These are phyloP conservation scores for Phaenicophaeus curvirostris DNA, from an alignment of 2,797 vertebrate species.

Conservation along the genomic window DNA sequence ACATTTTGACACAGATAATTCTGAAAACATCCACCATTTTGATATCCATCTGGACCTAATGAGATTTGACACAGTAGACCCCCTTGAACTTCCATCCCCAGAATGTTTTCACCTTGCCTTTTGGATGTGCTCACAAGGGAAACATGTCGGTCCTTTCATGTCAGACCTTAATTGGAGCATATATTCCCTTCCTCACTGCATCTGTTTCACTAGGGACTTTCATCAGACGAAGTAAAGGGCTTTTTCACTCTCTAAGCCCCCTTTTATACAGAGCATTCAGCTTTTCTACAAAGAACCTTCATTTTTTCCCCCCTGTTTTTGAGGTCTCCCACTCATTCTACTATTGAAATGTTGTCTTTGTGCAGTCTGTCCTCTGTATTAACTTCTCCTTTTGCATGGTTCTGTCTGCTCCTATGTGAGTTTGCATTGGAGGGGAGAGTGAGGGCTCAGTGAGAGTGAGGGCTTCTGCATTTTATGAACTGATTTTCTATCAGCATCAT, in stretches of 20 bases:
- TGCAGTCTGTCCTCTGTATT: conserved; percentile 23
- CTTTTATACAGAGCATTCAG: conserved; percentile 35
- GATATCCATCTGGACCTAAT: conserved; percentile 58
- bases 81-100: conserved; percentile 37
- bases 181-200: conserved; percentile 40
- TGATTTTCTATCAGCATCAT: background rate
- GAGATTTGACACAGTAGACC: conserved; percentile 8
- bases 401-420: background rate
- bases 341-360: conserved; percentile 53
- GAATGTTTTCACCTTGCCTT: conserved; percentile 61
- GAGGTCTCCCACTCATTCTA: conserved; percentile 23
- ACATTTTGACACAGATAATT: conserved; percentile 44
- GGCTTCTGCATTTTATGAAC: background rate
- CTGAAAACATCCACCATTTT: conserved; percentile 48
- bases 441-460: background rate
- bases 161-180: conserved; percentile 58
- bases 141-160: conserved; percentile 36
- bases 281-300: conserved; percentile 44
- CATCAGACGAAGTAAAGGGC: conserved; percentile 7
- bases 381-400: background rate
- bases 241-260: conserved; percentile 30
- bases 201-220: conserved; percentile 59
- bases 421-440: background rate
- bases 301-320: background rate
- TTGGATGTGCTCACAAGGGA: conserved; percentile 57